phyloP scores from a whole-genome alignment of 1,140 invertebrate genomes.

The Thaumetopoea pityocampa region DNA sequence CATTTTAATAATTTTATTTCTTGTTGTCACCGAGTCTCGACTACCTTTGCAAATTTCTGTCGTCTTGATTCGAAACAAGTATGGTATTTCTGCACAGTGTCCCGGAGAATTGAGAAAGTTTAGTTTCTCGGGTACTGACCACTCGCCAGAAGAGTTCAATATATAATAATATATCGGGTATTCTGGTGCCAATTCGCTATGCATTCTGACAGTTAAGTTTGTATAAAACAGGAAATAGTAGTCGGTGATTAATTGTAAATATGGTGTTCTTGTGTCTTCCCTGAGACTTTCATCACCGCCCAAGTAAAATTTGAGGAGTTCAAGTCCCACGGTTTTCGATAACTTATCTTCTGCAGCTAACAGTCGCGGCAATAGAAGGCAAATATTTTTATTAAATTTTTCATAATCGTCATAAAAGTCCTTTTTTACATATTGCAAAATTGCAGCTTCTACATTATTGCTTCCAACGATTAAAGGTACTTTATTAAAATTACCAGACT shows the following conservation, averaged over 20 bases:
- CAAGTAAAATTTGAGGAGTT: slow-evolving; percentile 54
- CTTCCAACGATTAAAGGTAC: slow-evolving; percentile 62
- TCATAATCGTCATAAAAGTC: slow-evolving; percentile 46
- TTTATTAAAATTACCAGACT: slow-evolving; percentile 58
- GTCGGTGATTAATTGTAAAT: slow-evolving; percentile 53
- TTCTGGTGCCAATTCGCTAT: slow-evolving; percentile 38
- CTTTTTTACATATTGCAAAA: slow-evolving; percentile 37
- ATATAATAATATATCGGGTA: slow-evolving; percentile 58
- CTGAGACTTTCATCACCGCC: slow-evolving; percentile 31
- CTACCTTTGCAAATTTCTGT: slow-evolving; percentile 40
- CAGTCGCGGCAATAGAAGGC: slow-evolving; percentile 43
- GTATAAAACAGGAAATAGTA: slow-evolving; percentile 58
- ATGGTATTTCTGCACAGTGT: slow-evolving; percentile 48
- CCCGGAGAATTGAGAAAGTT: slow-evolving; percentile 41
- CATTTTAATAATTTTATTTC: slow-evolving; percentile 51
- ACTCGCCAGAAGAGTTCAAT: slow-evolving; percentile 50
- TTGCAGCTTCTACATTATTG: slow-evolving; percentile 44
- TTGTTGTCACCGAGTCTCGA: slow-evolving; percentile 47
- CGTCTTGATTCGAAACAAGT: slow-evolving; percentile 43
- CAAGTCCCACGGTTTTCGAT: slow-evolving; percentile 39
- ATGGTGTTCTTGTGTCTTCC: slow-evolving; percentile 44
- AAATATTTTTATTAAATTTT: slow-evolving; percentile 45
- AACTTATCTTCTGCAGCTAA: slow-evolving; percentile 30
- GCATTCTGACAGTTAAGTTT: slow-evolving; percentile 49
- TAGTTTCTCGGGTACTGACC: slow-evolving; percentile 40